phyloP scores from a whole-genome alignment of 2,113 vertebrate genomes.

The Hemichromis elongatus region DNA sequence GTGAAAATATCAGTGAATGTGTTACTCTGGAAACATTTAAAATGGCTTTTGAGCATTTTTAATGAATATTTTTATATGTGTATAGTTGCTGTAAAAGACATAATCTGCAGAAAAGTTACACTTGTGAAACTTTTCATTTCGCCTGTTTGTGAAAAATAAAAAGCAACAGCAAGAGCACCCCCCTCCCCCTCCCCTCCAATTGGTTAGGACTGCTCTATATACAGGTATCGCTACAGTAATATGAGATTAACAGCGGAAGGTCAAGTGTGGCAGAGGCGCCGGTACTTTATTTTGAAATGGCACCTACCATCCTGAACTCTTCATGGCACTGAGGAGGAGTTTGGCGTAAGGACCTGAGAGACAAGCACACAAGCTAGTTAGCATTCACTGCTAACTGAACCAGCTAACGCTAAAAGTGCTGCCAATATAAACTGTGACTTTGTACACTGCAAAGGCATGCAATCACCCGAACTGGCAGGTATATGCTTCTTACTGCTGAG shows the following conservation, averaged over 20 bases:
- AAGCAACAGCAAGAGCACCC: neutral
- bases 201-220: neutral
- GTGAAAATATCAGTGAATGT: neutral
- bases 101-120: neutral
- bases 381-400: neutral
- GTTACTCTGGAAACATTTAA: neutral
- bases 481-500: neutral
- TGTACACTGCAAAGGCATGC: neutral
- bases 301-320: slow-evolving; percentile 88
- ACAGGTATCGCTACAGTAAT: neutral
- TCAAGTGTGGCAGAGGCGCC: neutral
- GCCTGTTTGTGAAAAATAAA: neutral
- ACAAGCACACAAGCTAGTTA: neutral
- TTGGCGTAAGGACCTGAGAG: slow-evolving; percentile 86
- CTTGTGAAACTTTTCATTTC: neutral
- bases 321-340: slow-evolving; percentile 91
- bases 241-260: neutral
- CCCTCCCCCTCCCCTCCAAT: neutral
- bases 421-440: neutral
- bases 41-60: neutral
- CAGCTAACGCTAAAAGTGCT: neutral
- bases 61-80: neutral
- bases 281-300: neutral
- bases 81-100: neutral
- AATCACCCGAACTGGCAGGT: neutral